A percentile compares a stretch with the other conserved stretches of the same genome.
These are phyloP conservation scores for Lagothrix lagotricha DNA, from an alignment of 2,797 vertebrate genomes.

Conservation along the genomic window DNA sequence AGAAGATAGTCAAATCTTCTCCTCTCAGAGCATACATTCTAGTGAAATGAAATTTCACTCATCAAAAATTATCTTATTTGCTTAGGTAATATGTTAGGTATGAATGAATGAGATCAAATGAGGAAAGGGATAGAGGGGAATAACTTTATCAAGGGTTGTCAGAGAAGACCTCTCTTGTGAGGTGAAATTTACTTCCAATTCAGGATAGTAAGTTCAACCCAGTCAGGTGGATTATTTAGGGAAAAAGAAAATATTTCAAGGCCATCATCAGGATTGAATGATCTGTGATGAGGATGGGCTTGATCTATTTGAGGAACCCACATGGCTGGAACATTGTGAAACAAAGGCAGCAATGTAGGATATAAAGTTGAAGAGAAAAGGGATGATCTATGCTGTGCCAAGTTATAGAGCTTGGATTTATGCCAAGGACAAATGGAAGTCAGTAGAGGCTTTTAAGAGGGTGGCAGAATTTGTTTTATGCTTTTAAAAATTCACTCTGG, in stretches of 20 bases:
- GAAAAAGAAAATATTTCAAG: not conserved
- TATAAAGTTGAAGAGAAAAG: not conserved
- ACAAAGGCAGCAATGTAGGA: not conserved
- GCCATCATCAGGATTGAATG: not conserved
- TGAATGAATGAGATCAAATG: not conserved
- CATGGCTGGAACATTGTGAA: not conserved
- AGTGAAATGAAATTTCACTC: not conserved
- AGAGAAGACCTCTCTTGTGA: not conserved
- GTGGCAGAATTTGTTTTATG: not conserved
- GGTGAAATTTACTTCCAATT: not conserved
- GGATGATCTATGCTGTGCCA: not conserved
- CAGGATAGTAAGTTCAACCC: not conserved
- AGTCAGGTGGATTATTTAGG: not conserved
- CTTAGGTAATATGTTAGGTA: not conserved
- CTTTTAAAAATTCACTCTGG: not conserved
- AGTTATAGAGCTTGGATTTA: not conserved
- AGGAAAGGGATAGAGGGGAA: not conserved
- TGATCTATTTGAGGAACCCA: not conserved
- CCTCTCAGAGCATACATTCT: not conserved
- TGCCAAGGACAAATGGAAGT: not conserved
- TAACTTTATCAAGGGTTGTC: not conserved
- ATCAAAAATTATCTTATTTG: not conserved
- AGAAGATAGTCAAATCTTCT: not conserved
- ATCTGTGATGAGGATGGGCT: not conserved
- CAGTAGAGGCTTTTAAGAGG: not conserved